These are phyloP conservation scores for Carollia perspicillata DNA, from an alignment of 2,113 vertebrate genomes.

Conservation along the genomic window DNA sequence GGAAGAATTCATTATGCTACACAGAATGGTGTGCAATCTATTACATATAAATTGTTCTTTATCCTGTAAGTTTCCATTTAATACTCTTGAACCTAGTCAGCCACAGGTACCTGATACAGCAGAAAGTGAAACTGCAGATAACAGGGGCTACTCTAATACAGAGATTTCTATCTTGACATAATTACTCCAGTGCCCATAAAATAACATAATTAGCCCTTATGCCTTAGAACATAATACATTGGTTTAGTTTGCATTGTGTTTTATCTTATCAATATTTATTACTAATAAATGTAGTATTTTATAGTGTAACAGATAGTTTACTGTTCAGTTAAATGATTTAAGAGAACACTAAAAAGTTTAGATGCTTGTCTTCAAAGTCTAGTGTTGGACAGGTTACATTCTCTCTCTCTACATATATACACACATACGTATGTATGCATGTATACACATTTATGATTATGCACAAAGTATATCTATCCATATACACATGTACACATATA, in stretches of 20 bases:
- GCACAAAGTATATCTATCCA: too few species aligned
- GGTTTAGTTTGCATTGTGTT: not conserved
- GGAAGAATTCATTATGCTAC: not conserved
- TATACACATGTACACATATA: not conserved
- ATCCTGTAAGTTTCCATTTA: not conserved
- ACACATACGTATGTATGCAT: not conserved
- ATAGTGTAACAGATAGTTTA: not conserved
- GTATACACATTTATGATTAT: not conserved
- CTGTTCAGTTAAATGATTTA: not conserved
- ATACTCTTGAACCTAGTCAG: not conserved
- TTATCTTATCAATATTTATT: constrained; percentile 4
- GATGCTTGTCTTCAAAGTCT: not conserved
- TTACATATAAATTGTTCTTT: not conserved
- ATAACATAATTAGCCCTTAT: not conserved
- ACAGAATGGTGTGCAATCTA: not conserved
- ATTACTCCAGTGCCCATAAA: not conserved
- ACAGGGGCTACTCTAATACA: not conserved
- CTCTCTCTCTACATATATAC: not conserved
- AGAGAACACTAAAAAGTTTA: not conserved
- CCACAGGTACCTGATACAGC: not conserved
- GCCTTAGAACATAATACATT: not conserved
- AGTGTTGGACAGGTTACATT: not conserved
- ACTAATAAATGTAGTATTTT: not conserved
- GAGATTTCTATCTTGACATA: not conserved
- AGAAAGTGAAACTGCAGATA: not conserved